Base-by-base conservation (phyloP, 2,113 vertebrate species). In the Rhinopomastus cyanomelas region DNA sequence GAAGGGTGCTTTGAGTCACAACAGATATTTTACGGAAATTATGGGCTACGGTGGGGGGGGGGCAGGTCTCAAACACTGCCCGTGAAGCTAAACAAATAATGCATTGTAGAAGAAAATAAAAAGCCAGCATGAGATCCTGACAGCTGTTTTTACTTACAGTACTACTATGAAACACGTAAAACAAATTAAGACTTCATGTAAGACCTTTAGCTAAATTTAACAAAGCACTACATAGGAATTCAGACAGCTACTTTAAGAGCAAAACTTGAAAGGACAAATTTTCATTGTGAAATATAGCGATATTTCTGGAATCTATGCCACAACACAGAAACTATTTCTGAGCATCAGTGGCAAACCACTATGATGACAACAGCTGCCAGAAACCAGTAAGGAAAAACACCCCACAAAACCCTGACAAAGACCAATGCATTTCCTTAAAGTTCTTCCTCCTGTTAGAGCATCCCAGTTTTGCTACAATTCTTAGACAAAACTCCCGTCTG, bases 71-170 rank as follows among this genome's bases (percentile, higher is more conserved):
- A 89, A 77, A 80, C 71, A 53, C 26, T 11, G 37, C 9, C n/a
- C 7, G 12, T 59, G 42, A 64, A 91, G 80, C 11, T 56, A 67
- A 83, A 34, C 16, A 66, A 83, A 32, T 55, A 66, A 85, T 30
- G 9, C 29, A 56, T 6, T 67, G 29, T 37, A 67, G 83, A 92
- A 85, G 46, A 48, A 89, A 86, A 55, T 6, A 46, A 67, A 81
- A 85, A 55, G 26, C 22, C 61, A 86, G 25, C 30, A 42, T 34
- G 73, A 93, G 71, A 90, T 17, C 20, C 42, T 57, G 30, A 81
- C 71, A 81, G 62, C 27, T 92, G 89, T 12, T 72, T 86, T 90
- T 83, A 83, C 88, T 79, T 89, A 88, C 51, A 75, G 23, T 78
- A 71, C 69, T 81, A 32, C 39, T 64, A 27, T 68, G 46, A 81